phyloP scores from a whole-genome alignment of 1,140 invertebrate species.

The Papilio polyxenes region DNA sequence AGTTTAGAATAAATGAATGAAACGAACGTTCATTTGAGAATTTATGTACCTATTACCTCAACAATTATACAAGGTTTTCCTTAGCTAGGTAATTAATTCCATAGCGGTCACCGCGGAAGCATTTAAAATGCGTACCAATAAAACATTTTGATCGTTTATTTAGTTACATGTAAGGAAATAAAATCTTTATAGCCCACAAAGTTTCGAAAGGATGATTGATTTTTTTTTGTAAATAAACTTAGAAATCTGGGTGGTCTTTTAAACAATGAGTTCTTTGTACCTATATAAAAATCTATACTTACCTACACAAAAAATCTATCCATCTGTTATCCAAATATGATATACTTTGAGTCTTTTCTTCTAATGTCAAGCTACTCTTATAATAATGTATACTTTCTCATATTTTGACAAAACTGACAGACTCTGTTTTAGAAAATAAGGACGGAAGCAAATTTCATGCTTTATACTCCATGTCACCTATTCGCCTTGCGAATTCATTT shows the following conservation, averaged over 20 bases:
- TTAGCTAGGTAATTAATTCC: background rate
- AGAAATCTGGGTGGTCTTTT: background rate
- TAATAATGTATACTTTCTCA: background rate
- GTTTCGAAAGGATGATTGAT: background rate
- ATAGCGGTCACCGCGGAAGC: background rate
- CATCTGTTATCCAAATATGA: background rate
- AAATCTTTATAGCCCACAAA: conserved; percentile 4
- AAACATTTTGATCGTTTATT: background rate
- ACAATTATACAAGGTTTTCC: too few species aligned
- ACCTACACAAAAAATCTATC: background rate
- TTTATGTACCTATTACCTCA: too few species aligned
- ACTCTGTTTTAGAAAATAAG: too few species aligned
- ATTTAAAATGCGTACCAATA: background rate
- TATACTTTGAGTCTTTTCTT: background rate
- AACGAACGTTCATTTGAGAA: too few species aligned
- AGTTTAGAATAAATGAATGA: background rate
- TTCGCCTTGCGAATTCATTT: too few species aligned
- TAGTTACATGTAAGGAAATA: background rate
- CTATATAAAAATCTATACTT: background rate
- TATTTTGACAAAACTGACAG: too few species aligned
- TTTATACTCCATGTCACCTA: too few species aligned
- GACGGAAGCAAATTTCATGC: too few species aligned
- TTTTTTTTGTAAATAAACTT: background rate
- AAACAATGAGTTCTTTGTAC: background rate
- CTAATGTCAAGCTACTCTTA: too few species aligned